phyloP scores from a whole-genome alignment of 1,140 invertebrate genomes.

The Nomia melanderi region DNA sequence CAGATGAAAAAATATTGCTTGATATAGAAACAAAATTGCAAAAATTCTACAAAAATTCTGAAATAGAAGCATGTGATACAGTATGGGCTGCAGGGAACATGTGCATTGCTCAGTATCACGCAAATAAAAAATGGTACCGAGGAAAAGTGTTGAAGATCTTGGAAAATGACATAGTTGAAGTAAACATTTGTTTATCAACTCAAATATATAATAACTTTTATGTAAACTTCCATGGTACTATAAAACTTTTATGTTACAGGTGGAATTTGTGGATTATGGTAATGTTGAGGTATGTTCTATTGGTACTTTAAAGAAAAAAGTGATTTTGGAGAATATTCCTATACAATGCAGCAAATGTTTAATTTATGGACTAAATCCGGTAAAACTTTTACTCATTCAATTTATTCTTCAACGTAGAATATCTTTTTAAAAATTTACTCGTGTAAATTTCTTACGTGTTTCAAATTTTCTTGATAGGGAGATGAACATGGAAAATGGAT shows the following conservation, averaged over 20 bases:
- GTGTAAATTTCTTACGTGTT: background rate
- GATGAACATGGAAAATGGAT: conserved; percentile 59
- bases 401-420: background rate
- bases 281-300: conserved; percentile 80
- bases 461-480: conserved; percentile 27
- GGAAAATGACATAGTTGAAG: conserved; percentile 54
- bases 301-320: conserved; percentile 82
- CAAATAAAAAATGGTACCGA: conserved; percentile 83
- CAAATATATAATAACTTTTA: conserved; percentile 8
- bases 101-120: conserved; percentile 84
- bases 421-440: conserved; percentile 2
- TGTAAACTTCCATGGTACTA: background rate
- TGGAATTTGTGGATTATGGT: conserved; percentile 82
- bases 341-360: conserved; percentile 76
- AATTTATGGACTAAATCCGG: conserved; percentile 75
- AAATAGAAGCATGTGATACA: conserved; percentile 77
- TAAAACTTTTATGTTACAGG: conserved; percentile 51
- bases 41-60: conserved; percentile 77
- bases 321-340: conserved; percentile 83
- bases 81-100: conserved; percentile 83
- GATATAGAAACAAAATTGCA: conserved; percentile 71
- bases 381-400: conserved; percentile 55
- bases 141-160: conserved; percentile 71
- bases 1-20: background rate
- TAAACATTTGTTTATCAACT: conserved; percentile 45